Conservation (phyloP, 2,797 vertebrate species). For the Scleropages formosus region DNA sequence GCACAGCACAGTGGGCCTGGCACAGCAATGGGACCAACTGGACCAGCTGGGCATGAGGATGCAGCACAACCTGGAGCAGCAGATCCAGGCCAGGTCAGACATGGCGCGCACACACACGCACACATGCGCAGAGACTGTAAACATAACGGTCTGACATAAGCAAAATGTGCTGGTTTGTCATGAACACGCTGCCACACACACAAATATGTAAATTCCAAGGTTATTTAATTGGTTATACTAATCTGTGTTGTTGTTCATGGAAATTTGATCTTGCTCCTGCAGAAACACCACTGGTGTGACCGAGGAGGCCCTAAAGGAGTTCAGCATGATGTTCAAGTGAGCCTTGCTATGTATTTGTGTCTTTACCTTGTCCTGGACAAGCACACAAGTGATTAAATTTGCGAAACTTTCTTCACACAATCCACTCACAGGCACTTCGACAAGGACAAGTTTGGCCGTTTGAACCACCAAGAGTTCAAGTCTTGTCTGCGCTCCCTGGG, state of each 20-base stretch:
- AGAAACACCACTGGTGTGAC: conserved; percentile 98
- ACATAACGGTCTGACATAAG: neutral
- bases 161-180: neutral
- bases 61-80: conserved; percentile 98
- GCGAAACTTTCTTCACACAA: neutral
- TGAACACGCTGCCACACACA: neutral
- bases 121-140: neutral
- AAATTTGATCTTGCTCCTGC: too few relatives aligned
- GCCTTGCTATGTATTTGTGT: conserved; percentile 38
- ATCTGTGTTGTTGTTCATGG: neutral
- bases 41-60: conserved; percentile 99
- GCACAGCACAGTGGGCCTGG: conserved; percentile 96
- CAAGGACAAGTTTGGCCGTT: conserved; percentile 95
- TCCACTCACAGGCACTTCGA: conserved; percentile 84
- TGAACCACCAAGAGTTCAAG: conserved; percentile 98
- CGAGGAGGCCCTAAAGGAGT: conserved; percentile 96
- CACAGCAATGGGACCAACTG: conserved; percentile 98
- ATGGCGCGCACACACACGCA: neutral
- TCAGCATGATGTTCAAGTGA: conserved; percentile 99
- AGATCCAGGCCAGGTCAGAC: conserved; percentile 92
- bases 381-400: neutral
- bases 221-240: neutral
- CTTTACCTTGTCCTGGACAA: neutral
- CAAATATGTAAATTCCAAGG: neutral
- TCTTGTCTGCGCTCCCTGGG: conserved; percentile 95